Conservation (phyloP, 2,113 vertebrate species). For the Ivindomyrus marchei region DNA sequence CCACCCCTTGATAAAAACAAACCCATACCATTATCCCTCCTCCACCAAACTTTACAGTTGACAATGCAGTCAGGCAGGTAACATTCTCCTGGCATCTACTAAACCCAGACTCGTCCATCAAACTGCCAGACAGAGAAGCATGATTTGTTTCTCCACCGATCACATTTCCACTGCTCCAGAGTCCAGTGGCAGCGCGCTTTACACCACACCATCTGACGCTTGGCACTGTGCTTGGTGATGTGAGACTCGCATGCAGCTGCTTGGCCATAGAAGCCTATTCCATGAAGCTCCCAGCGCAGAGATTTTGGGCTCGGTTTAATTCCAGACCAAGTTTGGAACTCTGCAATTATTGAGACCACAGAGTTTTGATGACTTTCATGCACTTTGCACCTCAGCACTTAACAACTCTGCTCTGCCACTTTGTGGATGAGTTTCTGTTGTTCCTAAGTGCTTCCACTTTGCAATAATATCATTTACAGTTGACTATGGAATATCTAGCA, state of each 20-base stretch:
- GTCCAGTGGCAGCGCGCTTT: not conserved
- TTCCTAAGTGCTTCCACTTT: not conserved
- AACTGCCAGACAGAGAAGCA: not conserved
- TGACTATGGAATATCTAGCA: not conserved
- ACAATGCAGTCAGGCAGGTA: not conserved
- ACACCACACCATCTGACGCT: not conserved
- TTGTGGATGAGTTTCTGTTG: not conserved
- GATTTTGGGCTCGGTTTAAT: not conserved
- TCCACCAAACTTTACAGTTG: not conserved
- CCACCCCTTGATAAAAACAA: not conserved
- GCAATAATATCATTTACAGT: not conserved
- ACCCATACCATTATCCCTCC: not conserved
- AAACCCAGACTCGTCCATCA: not conserved
- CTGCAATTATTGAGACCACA: not conserved
- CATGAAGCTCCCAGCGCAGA: not conserved
- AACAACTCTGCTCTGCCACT: not conserved
- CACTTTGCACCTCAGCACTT: not conserved
- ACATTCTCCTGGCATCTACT: not conserved
- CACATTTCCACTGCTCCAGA: not conserved
- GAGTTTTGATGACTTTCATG: not conserved
- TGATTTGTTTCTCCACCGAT: not conserved
- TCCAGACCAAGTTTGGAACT: not conserved
- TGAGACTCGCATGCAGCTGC: not conserved
- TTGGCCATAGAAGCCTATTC: not conserved
- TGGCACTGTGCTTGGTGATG: not conserved